Evolutionary conservation across 2,888 invertebrate species (phyloP), one percentile per base, ranked within the genome.

Genomic region (Spisula subtruncata): DNA sequence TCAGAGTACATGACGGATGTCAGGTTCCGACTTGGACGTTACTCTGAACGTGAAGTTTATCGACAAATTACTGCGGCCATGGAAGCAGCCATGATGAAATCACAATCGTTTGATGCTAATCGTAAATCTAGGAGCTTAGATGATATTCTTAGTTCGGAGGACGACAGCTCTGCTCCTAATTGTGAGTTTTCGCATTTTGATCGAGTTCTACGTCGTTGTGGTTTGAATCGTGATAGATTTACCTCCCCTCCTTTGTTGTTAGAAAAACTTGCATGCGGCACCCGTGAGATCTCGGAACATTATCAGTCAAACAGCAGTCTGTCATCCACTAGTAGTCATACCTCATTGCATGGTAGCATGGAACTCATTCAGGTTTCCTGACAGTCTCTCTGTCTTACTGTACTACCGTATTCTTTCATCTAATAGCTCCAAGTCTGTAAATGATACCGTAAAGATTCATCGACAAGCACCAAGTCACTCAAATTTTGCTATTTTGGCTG

Each of bases 321-420:
- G 86, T 96, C 96, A n/a, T 96, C 96, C 18, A 94, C 95, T 81
- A 95, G 96, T 89, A 96, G 96, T 93, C 96, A 96, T 86, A 95
- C 94, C 89, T 96, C 96, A 25, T 91, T 96, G 71, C 96, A 96
- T 85, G 96, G 96, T 85, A 96, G 96, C 90, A 92, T 96, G 90
- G 96, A 96, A 91, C 94, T 96, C 88, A 96, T 96, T 81, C 96
- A 96, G 94, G 96, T 96, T 92, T 96, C 96, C 56, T 96, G 94
- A 93, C 84, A 86, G 10, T 48, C 35, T 48, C 35, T 48, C 29
- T 51, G 81, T 25, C 75, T 0, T 80, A 25, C 5, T 48, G 46
- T n/a, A n/a, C 48, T 14, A 81, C 48, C 46, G 14, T 81, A 81
- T 46, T 81, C 48, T 25, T 81, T n/a, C 51, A 51, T 46, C 14